Conservation (phyloP, 2,113 vertebrate species). For the Edolisoma coerulescens region DNA sequence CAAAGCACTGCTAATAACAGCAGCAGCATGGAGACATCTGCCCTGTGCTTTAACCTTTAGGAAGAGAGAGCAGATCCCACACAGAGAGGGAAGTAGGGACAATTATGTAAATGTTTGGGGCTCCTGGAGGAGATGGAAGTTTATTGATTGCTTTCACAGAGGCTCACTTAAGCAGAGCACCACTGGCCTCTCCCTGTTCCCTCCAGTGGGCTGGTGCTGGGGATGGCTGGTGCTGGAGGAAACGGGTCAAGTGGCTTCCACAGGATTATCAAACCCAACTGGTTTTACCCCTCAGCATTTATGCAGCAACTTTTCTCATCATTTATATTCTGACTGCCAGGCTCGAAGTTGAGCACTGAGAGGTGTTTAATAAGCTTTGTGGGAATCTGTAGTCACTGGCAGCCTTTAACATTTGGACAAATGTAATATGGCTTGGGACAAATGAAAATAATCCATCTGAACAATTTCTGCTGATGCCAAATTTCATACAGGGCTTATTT, state of each 20-base stretch:
- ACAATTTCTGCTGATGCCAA: background rate
- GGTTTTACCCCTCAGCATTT: background rate
- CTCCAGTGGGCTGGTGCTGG: background rate
- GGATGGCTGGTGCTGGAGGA: background rate
- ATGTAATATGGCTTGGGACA: background rate
- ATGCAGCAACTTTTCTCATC: background rate
- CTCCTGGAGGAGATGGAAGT: slow-evolving; percentile 70
- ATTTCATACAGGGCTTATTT: background rate
- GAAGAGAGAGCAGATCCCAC: slow-evolving; percentile 20
- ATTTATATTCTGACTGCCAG: background rate
- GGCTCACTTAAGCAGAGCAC: slow-evolving; percentile 36
- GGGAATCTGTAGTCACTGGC: background rate
- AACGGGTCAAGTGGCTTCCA: background rate
- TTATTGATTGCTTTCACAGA: slow-evolving; percentile 74
- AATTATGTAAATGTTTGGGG: slow-evolving; percentile 75
- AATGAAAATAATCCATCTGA: slow-evolving; percentile 23
- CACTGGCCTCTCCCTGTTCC: background rate
- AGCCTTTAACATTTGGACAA: background rate
- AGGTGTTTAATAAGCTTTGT: background rate
- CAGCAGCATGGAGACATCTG: slow-evolving; percentile 56
- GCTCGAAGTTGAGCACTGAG: background rate
- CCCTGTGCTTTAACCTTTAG: slow-evolving; percentile 65
- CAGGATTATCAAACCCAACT: background rate
- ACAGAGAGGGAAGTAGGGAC: slow-evolving; percentile 37
- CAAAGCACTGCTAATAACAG: slow-evolving; percentile 59